phyloP scores from a whole-genome alignment of 2,113 vertebrate species.

The Macrotis lagotis region DNA sequence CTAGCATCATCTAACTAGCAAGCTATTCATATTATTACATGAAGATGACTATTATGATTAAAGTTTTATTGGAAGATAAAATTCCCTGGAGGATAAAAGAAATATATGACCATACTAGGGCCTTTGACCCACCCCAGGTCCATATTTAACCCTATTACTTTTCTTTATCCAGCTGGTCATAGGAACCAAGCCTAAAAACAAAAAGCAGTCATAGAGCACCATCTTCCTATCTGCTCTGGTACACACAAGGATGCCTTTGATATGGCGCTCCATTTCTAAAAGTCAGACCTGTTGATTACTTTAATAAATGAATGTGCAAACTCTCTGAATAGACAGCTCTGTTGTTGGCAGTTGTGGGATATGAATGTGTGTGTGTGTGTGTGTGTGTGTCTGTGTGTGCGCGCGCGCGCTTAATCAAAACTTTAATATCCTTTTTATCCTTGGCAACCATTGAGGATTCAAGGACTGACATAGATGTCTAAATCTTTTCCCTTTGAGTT shows the following conservation, averaged over 20 bases:
- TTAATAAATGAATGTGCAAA: background rate
- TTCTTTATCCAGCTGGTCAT: background rate
- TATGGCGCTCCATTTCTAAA: constrained; percentile 1
- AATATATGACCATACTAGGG: background rate
- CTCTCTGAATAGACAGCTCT: background rate
- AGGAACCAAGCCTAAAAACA: background rate
- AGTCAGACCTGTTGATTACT: background rate
- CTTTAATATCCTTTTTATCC: background rate
- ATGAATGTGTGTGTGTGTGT: background rate
- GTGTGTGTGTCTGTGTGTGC: background rate
- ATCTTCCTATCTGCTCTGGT: background rate
- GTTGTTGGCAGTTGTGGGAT: no score
- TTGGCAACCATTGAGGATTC: background rate
- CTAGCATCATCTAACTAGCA: background rate
- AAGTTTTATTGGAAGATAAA: background rate
- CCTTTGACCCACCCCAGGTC: background rate
- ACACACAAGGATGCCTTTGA: background rate
- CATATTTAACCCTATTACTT: background rate
- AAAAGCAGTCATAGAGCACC: background rate
- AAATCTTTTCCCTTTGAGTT: background rate
- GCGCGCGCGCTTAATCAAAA: no score
- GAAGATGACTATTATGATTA: background rate
- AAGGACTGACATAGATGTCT: background rate
- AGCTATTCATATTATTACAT: background rate
- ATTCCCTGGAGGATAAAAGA: background rate